phyloP scores from a whole-genome alignment of 2,797 vertebrate species.

The Takifugu ocellatus region DNA sequence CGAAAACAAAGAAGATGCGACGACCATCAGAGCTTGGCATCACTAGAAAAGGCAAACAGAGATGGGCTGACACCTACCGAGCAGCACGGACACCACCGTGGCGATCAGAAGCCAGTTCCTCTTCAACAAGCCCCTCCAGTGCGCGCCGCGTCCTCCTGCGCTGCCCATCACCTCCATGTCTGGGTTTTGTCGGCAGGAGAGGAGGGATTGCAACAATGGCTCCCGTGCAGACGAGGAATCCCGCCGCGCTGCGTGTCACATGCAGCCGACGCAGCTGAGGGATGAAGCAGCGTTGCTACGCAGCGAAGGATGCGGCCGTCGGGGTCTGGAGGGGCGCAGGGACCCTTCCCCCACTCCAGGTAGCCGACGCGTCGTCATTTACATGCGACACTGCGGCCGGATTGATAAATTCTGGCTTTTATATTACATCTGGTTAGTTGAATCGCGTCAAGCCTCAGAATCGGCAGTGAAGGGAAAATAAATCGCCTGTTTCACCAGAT shows the following conservation, averaged over 20 bases:
- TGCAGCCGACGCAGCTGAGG: conserved; percentile 30
- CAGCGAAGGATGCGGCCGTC: conserved; percentile 52
- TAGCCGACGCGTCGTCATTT: too few relatives aligned
- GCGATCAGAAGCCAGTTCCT: conserved; percentile 90
- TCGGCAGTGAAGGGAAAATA: too few relatives aligned
- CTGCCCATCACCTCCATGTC: conserved; percentile 77
- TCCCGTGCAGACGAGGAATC: conserved; percentile 32
- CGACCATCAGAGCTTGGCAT: not conserved
- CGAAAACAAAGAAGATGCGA: not conserved
- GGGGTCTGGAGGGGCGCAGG: conserved; percentile 48
- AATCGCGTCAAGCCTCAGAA: too few relatives aligned
- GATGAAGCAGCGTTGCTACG: conserved; percentile 28
- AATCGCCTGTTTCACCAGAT: too few relatives aligned
- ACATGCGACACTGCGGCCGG: too few relatives aligned
- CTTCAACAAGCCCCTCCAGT: conserved; percentile 77
- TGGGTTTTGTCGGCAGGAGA: conserved; percentile 23
- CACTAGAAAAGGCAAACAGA: not conserved
- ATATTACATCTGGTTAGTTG: too few relatives aligned
- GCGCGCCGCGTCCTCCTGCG: conserved; percentile 67
- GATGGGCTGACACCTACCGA: conserved; percentile 73
- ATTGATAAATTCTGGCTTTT: too few relatives aligned
- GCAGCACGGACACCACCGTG: conserved; percentile 84
- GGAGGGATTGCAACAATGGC: conserved; percentile 14
- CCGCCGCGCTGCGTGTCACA: conserved; percentile 27
- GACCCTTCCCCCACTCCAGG: not conserved